Conservation (phyloP, 2,113 vertebrate genomes). For the Corythoichthys intestinalis region DNA sequence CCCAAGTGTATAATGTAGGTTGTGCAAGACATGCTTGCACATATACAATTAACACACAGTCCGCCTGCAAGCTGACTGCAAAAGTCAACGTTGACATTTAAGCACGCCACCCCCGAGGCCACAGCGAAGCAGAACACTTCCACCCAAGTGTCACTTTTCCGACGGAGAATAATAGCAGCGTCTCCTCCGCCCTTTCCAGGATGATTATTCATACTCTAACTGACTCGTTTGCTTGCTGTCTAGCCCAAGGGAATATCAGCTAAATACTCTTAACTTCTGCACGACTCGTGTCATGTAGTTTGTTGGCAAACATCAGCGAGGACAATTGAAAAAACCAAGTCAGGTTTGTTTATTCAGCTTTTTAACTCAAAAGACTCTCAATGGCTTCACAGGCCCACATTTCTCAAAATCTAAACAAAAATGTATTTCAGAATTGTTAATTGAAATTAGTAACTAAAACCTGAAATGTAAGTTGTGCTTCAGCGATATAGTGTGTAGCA, state of each 20-base stretch:
- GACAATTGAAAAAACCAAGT: background rate
- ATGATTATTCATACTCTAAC: constrained; percentile 54
- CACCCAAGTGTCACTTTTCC: constrained; percentile 56
- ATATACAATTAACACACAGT: constrained; percentile 35
- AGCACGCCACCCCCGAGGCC: constrained; percentile 52
- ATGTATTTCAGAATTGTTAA: background rate
- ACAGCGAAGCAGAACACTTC: constrained; percentile 55
- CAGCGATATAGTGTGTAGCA: background rate
- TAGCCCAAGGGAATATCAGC: constrained; percentile 46
- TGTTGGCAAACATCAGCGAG: background rate
- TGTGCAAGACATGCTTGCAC: constrained; percentile 10
- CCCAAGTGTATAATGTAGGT: background rate
- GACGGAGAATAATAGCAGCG: constrained; percentile 60
- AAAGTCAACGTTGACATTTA: constrained; percentile 70
- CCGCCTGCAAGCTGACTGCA: constrained; percentile 56
- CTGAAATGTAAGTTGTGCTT: background rate
- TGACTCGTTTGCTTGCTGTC: constrained; percentile 58
- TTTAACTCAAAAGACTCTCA: background rate
- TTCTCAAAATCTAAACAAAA: background rate
- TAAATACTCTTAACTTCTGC: constrained; percentile 37
- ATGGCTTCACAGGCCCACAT: background rate
- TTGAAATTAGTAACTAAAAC: background rate
- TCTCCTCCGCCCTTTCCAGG: constrained; percentile 49
- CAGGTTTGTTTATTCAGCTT: background rate
- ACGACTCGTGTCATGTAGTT: constrained; percentile 6